Evolutionary conservation across 2,888 invertebrate genomes (phyloP).

Genomic region (Mesorhabditis sp.): DNA sequence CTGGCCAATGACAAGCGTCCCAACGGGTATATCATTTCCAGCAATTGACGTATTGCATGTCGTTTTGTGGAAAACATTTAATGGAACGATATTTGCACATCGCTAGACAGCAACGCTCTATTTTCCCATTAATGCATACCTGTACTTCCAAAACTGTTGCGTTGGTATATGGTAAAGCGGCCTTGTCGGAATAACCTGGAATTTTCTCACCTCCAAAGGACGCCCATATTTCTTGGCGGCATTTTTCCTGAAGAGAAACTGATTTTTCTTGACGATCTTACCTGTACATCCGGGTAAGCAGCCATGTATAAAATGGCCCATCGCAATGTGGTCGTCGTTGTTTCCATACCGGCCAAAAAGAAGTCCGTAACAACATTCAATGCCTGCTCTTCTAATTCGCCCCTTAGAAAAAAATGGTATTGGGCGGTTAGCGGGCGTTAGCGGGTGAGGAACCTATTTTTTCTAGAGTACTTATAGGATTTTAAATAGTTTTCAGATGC

Average conservation of each 20-base stretch:
- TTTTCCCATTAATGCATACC: neutral
- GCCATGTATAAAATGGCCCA: slow-evolving; percentile 34
- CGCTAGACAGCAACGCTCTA: slow-evolving; percentile 15
- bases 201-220: slow-evolving; percentile 22
- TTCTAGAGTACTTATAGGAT: too few relatives aligned
- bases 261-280: neutral
- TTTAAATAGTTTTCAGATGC: too few relatives aligned
- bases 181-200: slow-evolving; percentile 26
- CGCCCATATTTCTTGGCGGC: slow-evolving; percentile 24
- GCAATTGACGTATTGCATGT: slow-evolving; percentile 13
- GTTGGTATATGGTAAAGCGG: slow-evolving; percentile 25
- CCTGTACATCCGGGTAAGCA: slow-evolving; percentile 32
- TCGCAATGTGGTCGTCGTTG: slow-evolving; percentile 32
- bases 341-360: slow-evolving; percentile 45
- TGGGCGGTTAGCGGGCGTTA: neutral
- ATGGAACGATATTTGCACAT: slow-evolving; percentile 26
- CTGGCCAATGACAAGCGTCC: slow-evolving; percentile 19
- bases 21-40: slow-evolving; percentile 15
- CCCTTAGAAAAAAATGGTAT: neutral
- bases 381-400: slow-evolving; percentile 8
- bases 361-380: slow-evolving; percentile 24
- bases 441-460: too few relatives aligned
- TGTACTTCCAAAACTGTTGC: slow-evolving; percentile 21
- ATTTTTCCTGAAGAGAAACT: slow-evolving; percentile 17
- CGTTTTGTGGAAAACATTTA: slow-evolving; percentile 17